These are phyloP conservation scores for Cybosia mesomella DNA, from an alignment of 2,888 invertebrate genomes.

Conservation along the genomic window DNA sequence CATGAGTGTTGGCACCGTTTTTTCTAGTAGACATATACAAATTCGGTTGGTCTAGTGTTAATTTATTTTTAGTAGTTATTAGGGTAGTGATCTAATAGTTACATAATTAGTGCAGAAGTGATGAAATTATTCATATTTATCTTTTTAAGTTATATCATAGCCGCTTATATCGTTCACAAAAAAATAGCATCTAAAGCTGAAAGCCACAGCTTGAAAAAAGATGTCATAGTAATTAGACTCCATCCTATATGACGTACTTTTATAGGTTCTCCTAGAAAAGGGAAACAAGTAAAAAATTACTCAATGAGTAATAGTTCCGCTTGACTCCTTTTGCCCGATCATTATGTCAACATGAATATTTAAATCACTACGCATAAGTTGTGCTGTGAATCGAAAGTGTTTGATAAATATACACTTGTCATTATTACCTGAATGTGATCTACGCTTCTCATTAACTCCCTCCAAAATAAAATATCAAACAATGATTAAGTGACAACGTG, in stretches of 20 bases:
- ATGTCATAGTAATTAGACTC: background rate
- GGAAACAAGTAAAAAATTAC: slow-evolving; percentile 22
- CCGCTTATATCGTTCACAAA: background rate
- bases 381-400: slow-evolving; percentile 82
- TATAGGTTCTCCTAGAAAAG: background rate
- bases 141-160: background rate
- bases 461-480: slow-evolving; percentile 82
- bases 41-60: slow-evolving; percentile 40
- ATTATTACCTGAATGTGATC: slow-evolving; percentile 83
- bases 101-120: background rate
- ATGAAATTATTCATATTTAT: background rate
- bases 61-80: slow-evolving; percentile 35
- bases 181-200: background rate
- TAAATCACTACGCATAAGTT: slow-evolving; percentile 81
- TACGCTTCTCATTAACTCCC: slow-evolving; percentile 83
- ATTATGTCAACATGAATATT: slow-evolving; percentile 84
- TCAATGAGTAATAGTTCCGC: slow-evolving; percentile 69
- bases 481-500: slow-evolving; percentile 76
- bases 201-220: background rate
- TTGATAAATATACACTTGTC: slow-evolving; percentile 82
- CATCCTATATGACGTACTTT: background rate
- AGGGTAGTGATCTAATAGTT: background rate
- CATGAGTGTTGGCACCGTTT: slow-evolving; percentile 49
- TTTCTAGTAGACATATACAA: slow-evolving; percentile 45
- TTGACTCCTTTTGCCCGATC: slow-evolving; percentile 76